Base-by-base conservation (phyloP, 2,888 invertebrate species). In the Actias luna region DNA sequence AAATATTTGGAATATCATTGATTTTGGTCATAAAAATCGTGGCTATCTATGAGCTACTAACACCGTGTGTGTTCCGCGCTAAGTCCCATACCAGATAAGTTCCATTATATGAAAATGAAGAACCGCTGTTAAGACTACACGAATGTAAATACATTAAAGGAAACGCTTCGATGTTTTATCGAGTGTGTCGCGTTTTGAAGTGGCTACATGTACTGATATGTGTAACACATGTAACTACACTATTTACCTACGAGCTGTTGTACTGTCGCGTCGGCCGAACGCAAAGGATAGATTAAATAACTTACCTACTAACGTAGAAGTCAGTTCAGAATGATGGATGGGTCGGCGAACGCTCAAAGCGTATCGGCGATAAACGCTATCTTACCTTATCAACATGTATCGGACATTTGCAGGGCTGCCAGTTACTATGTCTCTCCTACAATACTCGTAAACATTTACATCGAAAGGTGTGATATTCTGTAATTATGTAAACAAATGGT, bases 321-420 rank as follows among this genome's bases (percentile, higher is more conserved):
- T 74, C 78, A 71, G 76, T 73, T 71, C 68, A 76, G 72, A 77
- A 81, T 92, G 92, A 92, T 92, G 87, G 92, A 92, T 92, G 87
- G 83, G 88, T 82, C 91, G 92, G 91, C 88, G 83, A 76, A 77
- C 79, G 77, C 84, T 88, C 92, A 92, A 92, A 92, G 92, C 88
- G 82, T 85, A 82, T 83, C 83, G 79, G 64, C 77, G 90, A 89
- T 89, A 89, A 80, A 80, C 67, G 74, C 72, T 88, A 89, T 85
- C 88, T 74, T 63, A 68, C 71, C 72, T 69, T 85, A 88, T 86
- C 87, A 83, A 71, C 76, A 74, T 72, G 69, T 84, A 85, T 83
- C 83, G 78, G 64, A 72, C 67, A 70, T 75, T 75, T 71, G 67
- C 77, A 83, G 83, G 83, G 83, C 67, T 84, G 80, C 63, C 73